Base-by-base conservation (phyloP, 2,888 invertebrate genomes). In the Stenurella melanura region DNA sequence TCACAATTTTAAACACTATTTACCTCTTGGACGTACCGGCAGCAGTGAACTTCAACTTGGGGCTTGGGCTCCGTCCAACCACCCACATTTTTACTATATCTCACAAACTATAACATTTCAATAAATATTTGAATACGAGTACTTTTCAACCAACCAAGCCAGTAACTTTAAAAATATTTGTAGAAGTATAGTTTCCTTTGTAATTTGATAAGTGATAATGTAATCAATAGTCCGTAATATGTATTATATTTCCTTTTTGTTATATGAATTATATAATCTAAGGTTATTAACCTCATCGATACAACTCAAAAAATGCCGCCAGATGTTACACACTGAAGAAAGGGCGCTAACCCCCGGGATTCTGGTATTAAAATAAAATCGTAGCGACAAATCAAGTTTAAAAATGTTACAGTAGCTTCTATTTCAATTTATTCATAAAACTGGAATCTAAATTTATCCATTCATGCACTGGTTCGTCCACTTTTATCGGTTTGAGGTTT, bases 301-400 rank as follows among this genome's bases (percentile, higher is more conserved):
- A 63, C 61, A 63, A 26, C 50, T 76, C n/a, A 61, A 67, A 76
- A 26, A 72, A 63, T 63, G 57, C 67, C 68, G 57, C 76, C 72
- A 76, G 76, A 76, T 76, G 76, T 64, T 64, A 19, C 12, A 21
- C 67, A 63, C 56, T 18, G 67, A 66, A 73, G 72, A 76, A 73
- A 73, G 76, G 76, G 76, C 72, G 76, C 73, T 76, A 72, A 76
- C 72, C 76, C 76, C 56, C 68, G 42, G 30, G 12, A 64, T 42
- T 50, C 12, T 42, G 18, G 42, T 19, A 68, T 73, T 73, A 30
- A 63, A 50, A 60, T 56, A 9, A 66, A 54, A 54, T 73, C n/a
- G 15, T 21, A 26, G 21, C 57, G 18, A 57, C n/a, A 63, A 17
- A 18, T 26, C 50, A 54, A 50, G n/a, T 72, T 56, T 30, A 54